A percentile compares a stretch with the other conserved stretches of the same genome.
Conservation (phyloP, 2,113 vertebrate genomes). For the Zapornia atra region DNA sequence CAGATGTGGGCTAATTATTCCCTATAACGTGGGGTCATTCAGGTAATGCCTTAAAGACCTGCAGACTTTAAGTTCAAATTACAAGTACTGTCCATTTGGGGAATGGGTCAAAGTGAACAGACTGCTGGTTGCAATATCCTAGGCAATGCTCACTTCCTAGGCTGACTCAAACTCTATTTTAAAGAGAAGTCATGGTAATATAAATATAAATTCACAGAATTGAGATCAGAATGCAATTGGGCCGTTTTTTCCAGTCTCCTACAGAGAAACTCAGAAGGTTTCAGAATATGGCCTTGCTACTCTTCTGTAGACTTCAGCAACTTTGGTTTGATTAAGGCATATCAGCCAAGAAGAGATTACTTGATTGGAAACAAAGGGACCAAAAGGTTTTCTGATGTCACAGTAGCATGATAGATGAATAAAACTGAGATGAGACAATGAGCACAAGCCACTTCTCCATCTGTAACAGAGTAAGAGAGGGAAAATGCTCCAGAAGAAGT, state of each 20-base stretch:
- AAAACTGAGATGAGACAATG: background rate
- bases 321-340: background rate
- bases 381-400: background rate
- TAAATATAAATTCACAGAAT: background rate
- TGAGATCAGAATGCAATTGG: background rate
- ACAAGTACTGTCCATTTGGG: background rate
- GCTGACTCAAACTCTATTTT: background rate
- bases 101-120: background rate
- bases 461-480: background rate
- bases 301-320: background rate
- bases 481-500: background rate
- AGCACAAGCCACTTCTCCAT: background rate
- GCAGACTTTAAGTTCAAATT: background rate
- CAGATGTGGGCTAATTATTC: background rate
- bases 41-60: background rate
- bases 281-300: background rate
- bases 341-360: background rate
- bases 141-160: background rate
- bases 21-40: background rate
- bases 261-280: background rate
- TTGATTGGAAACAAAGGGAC: background rate
- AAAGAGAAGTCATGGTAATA: background rate
- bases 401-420: background rate
- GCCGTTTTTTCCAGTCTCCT: background rate
- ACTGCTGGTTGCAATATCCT: background rate